Evolutionary conservation across 2,113 vertebrate genomes (phyloP).

Genomic region (Okapia johnstoni): DNA sequence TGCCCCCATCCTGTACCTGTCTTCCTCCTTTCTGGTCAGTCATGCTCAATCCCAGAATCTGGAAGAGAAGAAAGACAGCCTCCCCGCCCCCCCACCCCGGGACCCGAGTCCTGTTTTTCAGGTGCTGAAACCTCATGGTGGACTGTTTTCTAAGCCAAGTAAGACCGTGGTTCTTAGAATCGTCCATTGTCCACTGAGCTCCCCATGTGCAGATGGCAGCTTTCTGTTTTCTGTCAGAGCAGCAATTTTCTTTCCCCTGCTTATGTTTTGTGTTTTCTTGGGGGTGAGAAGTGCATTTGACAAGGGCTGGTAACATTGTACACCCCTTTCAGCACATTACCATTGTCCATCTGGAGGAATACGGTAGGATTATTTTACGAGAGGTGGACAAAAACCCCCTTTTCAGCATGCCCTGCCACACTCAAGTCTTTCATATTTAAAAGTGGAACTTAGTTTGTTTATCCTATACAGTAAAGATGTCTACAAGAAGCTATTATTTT

Average conservation of each 20-base stretch:
- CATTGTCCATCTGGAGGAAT: background rate
- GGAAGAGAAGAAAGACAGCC: background rate
- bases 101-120: background rate
- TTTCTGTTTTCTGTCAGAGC: background rate
- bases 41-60: background rate
- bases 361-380: background rate
- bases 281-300: background rate
- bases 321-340: background rate
- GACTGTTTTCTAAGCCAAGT: background rate
- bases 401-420: background rate
- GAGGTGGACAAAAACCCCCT: constrained; percentile 20
- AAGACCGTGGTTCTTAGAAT: background rate
- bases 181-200: background rate
- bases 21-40: background rate
- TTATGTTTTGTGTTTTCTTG: background rate
- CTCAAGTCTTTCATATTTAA: constrained; percentile 31
- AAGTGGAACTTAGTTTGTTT: constrained; percentile 59
- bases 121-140: background rate
- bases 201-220: background rate
- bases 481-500: constrained; percentile 55
- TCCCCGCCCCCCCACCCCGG: fast-evolving
- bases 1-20: background rate
- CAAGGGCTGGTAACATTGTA: background rate
- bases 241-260: background rate
- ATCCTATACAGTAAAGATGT: constrained; percentile 39